A percentile compares a stretch with the other conserved stretches of the same genome.
Conservation (phyloP, 2,113 vertebrate species). For the Sisor rabdophorus region DNA sequence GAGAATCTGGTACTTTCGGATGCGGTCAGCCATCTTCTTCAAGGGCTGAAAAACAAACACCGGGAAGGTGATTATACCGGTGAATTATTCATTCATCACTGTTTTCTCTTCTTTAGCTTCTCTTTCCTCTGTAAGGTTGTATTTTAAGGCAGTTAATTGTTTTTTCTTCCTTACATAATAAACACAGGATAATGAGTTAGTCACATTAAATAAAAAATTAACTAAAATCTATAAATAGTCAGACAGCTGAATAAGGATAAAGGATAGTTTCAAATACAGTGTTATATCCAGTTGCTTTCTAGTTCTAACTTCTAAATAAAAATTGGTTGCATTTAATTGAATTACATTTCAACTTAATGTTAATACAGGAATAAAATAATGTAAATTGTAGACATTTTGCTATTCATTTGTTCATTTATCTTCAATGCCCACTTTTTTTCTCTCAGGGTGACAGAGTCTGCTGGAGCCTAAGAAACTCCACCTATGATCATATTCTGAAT, state of each 20-base stretch:
- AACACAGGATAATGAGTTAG: no score
- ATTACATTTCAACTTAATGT: background rate
- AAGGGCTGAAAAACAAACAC: conserved; percentile 74
- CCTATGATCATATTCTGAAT: background rate
- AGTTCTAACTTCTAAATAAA: background rate
- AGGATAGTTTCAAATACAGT: no score
- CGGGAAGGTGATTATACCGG: background rate
- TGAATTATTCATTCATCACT: background rate
- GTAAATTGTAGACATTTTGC: background rate
- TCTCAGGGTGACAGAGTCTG: no score
- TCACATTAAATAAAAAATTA: background rate
- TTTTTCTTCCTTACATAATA: background rate
- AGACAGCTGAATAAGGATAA: no score
- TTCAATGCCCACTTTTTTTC: background rate
- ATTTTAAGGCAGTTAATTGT: background rate
- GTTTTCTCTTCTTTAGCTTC: background rate
- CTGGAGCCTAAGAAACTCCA: no score
- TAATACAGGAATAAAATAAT: background rate
- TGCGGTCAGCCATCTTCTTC: conserved; percentile 99
- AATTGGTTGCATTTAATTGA: background rate
- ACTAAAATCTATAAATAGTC: background rate
- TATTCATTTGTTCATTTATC: background rate
- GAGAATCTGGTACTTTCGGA: conserved; percentile 98
- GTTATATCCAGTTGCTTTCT: background rate
- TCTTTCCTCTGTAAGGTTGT: no score